Percentiles rank a stretch among this genome's conserved stretches.
Conservation (phyloP, 2,888 invertebrate species). For the Diaprepes abbreviatus region DNA sequence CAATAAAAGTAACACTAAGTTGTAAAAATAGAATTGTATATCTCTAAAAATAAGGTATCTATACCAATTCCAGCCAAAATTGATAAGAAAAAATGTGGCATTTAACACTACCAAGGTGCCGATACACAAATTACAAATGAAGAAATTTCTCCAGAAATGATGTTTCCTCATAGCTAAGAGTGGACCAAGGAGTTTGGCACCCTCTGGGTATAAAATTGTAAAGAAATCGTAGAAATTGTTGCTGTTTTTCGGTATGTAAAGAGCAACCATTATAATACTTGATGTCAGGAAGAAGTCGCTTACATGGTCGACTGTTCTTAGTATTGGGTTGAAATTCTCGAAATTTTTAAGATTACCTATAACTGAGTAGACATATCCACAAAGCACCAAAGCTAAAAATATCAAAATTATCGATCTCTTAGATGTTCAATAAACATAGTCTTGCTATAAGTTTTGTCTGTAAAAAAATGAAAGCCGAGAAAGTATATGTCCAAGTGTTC, state of each 20-base stretch:
- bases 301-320: constrained; percentile 36
- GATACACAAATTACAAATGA: constrained; percentile 40
- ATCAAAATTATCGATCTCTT: no score
- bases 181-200: constrained; percentile 33
- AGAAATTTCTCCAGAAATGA: constrained; percentile 46
- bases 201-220: constrained; percentile 26
- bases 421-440: no score
- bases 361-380: constrained; percentile 37
- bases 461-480: no score
- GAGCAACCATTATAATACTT: constrained; percentile 35
- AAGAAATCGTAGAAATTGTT: constrained; percentile 43
- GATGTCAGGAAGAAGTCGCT: constrained; percentile 40
- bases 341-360: constrained; percentile 27
- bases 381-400: constrained; percentile 35
- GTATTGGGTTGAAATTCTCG: constrained; percentile 29
- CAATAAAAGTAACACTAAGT: constrained; percentile 39
- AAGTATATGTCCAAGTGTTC: no score
- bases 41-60: constrained; percentile 44
- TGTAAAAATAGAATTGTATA: constrained; percentile 45
- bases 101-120: constrained; percentile 35
- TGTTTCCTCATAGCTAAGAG: constrained; percentile 47
- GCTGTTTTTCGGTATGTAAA: constrained; percentile 43
- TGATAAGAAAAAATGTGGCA: constrained; percentile 37
- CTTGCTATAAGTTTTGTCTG: no score
- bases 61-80: constrained; percentile 44